phyloP scores from a whole-genome alignment of 2,888 invertebrate species.

The Hypomecis atomaria region DNA sequence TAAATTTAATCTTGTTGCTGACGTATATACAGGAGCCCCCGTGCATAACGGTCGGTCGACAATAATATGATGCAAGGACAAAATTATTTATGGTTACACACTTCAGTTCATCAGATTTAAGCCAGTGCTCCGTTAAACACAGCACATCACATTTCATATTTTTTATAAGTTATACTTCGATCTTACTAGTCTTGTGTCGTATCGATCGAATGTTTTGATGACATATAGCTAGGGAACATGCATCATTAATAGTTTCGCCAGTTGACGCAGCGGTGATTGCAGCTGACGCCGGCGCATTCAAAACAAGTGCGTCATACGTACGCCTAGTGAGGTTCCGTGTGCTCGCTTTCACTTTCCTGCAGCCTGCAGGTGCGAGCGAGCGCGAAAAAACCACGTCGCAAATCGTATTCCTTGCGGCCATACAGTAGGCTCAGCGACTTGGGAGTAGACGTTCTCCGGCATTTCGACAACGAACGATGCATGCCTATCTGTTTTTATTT shows the following conservation, averaged over 20 bases:
- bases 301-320: not conserved
- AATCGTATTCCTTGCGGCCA: conserved; percentile 20
- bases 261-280: no score
- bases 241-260: no score
- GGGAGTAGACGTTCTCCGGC: conserved; percentile 5
- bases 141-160: not conserved
- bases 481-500: conserved; percentile 14
- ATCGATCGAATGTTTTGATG: not conserved
- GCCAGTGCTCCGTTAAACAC: not conserved
- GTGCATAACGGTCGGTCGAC: not conserved
- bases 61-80: not conserved
- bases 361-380: not conserved
- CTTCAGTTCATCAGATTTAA: not conserved
- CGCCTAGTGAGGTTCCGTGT: no score
- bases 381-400: conserved; percentile 19
- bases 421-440: conserved; percentile 3
- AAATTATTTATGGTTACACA: not conserved
- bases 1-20: not conserved
- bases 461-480: conserved; percentile 20
- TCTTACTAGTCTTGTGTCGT: not conserved
- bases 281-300: not conserved
- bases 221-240: not conserved
- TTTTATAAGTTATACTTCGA: not conserved
- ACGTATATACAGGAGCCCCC: not conserved
- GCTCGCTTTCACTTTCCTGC: not conserved